A percentile compares a stretch with the other conserved stretches of the same genome.
Evolutionary conservation across 1,140 invertebrate species (phyloP).

Genomic region (Eupeodes corollae): DNA sequence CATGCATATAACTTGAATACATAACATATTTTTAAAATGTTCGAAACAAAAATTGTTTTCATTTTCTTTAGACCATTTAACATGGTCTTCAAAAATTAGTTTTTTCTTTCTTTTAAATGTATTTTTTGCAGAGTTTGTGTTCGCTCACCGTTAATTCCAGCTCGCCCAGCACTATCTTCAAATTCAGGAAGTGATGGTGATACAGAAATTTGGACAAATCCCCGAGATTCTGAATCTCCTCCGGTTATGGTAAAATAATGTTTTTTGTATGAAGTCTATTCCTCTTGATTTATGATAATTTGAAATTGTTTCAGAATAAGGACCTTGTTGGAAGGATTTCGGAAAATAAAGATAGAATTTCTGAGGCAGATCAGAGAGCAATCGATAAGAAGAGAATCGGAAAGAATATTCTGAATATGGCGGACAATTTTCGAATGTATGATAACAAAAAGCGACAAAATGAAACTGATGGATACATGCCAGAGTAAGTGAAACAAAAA

Average conservation of each 20-base stretch:
- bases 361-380: conserved; percentile 24
- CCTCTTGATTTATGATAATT: conserved; percentile 3
- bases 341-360: conserved; percentile 23
- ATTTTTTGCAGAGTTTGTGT: conserved; percentile 51
- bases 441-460: conserved; percentile 4
- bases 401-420: conserved; percentile 28
- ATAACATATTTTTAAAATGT: neutral
- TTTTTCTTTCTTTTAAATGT: neutral
- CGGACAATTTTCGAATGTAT: conserved; percentile 19
- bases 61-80: neutral
- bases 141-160: conserved; percentile 64
- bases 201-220: conserved; percentile 63
- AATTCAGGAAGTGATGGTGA: conserved; percentile 36
- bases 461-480: conserved; percentile 15
- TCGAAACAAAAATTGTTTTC: neutral
- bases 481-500: conserved; percentile 20
- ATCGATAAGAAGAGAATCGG: conserved; percentile 30
- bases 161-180: conserved; percentile 56
- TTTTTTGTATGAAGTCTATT: neutral
- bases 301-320: neutral
- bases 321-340: conserved; percentile 28
- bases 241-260: neutral
- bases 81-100: neutral
- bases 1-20: neutral
- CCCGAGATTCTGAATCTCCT: conserved; percentile 17